Conservation (phyloP, 2,888 invertebrate species). For the Athalia circularis region DNA sequence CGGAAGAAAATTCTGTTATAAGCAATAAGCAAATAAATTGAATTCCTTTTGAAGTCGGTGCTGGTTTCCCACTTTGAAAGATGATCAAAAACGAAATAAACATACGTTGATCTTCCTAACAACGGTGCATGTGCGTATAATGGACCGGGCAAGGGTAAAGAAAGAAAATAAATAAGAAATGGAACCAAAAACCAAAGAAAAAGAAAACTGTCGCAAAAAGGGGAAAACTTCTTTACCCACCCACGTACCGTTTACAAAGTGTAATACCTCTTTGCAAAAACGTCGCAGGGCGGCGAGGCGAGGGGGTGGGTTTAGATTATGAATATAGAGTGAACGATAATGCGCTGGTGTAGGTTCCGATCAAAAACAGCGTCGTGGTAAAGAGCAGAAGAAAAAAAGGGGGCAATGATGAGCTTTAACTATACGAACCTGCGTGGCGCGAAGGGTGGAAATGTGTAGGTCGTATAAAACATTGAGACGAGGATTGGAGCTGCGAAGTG, state of each 20-base stretch:
- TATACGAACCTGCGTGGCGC: background rate
- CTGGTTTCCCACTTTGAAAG: background rate
- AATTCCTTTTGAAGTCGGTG: too few species aligned
- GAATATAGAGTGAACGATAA: constrained; percentile 29
- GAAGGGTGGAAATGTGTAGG: background rate
- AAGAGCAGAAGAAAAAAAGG: background rate
- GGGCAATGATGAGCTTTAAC: background rate
- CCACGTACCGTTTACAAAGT: constrained; percentile 15
- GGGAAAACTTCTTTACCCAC: background rate
- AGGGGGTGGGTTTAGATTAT: constrained; percentile 11
- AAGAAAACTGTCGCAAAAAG: background rate
- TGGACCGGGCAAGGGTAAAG: too few species aligned
- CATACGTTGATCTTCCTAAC: too few species aligned
- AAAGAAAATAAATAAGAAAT: too few species aligned
- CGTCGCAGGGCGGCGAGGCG: background rate
- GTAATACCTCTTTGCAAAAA: too few species aligned
- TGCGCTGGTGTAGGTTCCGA: background rate
- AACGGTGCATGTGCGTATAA: too few species aligned
- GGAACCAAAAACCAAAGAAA: too few species aligned
- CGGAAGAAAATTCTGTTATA: too few species aligned
- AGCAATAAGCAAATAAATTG: too few species aligned
- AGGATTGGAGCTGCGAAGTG: too few species aligned
- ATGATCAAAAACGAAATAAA: background rate
- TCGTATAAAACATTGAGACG: too few species aligned
- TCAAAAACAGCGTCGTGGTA: background rate